Percentiles rank a stretch among this genome's conserved stretches.
Conservation (phyloP, 30 jellyfish, hydroid and myxozoan genomes). For the Cassiopea andromeda region DNA sequence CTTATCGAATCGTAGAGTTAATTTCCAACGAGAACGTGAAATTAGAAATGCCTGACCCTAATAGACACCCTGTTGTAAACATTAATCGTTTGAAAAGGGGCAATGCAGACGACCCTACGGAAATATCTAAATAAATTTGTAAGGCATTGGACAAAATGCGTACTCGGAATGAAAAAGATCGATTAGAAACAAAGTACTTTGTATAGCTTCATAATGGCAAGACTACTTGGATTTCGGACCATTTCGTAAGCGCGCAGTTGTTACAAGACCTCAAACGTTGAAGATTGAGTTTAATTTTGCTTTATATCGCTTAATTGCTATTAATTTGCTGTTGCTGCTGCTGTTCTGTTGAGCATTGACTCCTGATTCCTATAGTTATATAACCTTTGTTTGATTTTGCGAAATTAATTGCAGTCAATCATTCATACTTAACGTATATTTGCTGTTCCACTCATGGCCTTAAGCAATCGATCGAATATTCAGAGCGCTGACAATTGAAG, state of each 20-base stretch:
- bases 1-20: neutral
- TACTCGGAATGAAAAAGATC: constrained; percentile 7
- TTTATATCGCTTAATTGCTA: neutral
- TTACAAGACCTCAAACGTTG: constrained; percentile 21
- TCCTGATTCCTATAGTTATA: neutral
- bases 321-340: neutral
- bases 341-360: constrained; percentile 10
- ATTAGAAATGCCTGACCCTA: constrained; percentile 12
- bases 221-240: constrained; percentile 5
- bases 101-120: constrained; percentile 12
- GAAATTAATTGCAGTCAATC: neutral
- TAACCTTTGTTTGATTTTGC: neutral
- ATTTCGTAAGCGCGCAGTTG: neutral
- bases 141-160: constrained; percentile 8
- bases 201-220: neutral
- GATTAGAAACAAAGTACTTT: constrained; percentile 16
- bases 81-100: constrained; percentile 10
- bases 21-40: constrained; percentile 16
- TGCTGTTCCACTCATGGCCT: neutral
- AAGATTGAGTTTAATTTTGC: neutral
- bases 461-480: neutral
- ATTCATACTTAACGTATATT: neutral
- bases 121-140: neutral
- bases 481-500: constrained; percentile 3
- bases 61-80: constrained; percentile 25